phyloP scores from a whole-genome alignment of 92 coral and sea anemone genomes.

The Epizoanthus rinbou region DNA sequence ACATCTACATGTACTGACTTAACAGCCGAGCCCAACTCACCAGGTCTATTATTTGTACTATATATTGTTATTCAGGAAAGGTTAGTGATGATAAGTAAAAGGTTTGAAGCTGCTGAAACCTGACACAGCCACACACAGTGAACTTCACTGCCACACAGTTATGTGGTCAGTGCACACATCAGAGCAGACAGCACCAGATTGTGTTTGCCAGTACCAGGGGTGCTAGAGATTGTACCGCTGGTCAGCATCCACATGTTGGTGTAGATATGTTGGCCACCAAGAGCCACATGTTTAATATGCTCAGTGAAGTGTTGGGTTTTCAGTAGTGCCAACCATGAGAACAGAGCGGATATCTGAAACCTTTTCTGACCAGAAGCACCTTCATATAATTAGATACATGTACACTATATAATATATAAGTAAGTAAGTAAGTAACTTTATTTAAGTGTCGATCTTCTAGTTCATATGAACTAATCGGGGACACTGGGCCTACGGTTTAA shows the following conservation, averaged over 20 bases:
- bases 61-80: conserved; percentile 3
- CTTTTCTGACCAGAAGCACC: conserved; percentile 16
- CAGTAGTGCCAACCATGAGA: conserved; percentile 14
- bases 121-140: conserved; percentile 1
- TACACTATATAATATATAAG: too few species aligned
- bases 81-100: conserved; percentile 39
- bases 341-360: conserved; percentile 46
- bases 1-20: too few species aligned
- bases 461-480: too few species aligned
- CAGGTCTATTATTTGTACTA: too few species aligned
- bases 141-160: conserved; percentile 4
- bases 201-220: conserved; percentile 13
- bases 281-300: conserved; percentile 32
- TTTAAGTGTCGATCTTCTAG: too few species aligned
- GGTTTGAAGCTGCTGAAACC: conserved; percentile 32
- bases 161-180: conserved; percentile 18
- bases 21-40: too few species aligned
- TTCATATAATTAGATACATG: too few species aligned
- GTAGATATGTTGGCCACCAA: conserved; percentile 15
- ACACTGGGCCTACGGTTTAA: too few species aligned
- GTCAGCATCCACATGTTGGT: conserved; percentile 29
- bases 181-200: conserved; percentile 31
- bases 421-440: too few species aligned
- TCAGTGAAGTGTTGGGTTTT: neutral
- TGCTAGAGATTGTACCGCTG: conserved; percentile 33